Conservation (phyloP, 2,113 vertebrate species). For the Scartelaos histophorus region DNA sequence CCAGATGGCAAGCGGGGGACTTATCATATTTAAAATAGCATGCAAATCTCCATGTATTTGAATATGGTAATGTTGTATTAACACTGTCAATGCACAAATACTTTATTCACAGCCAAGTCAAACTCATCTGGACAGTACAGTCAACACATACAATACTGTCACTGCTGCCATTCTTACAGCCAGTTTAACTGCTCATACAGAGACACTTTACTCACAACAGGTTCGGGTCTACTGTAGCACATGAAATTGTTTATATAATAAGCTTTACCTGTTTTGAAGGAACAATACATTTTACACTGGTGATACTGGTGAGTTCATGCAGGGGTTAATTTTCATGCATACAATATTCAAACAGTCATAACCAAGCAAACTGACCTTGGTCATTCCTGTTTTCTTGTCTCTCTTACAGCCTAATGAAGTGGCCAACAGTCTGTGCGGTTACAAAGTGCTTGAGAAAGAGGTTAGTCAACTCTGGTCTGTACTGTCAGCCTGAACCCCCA, state of each 20-base stretch:
- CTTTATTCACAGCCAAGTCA: background rate
- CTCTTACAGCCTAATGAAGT: slow-evolving; percentile 72
- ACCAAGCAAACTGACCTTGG: background rate
- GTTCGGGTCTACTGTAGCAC: no score
- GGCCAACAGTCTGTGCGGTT: slow-evolving; percentile 78
- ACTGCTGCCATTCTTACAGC: background rate
- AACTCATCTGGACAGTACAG: background rate
- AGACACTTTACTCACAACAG: no score
- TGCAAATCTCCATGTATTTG: background rate
- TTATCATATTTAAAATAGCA: background rate
- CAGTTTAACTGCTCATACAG: no score
- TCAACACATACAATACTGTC: background rate
- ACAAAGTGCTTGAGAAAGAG: slow-evolving; percentile 49
- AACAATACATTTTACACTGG: background rate
- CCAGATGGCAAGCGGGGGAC: slow-evolving; percentile 7
- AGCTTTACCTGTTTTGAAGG: no score
- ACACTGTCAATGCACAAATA: background rate
- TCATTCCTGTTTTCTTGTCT: slow-evolving; percentile 11
- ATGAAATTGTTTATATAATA: no score
- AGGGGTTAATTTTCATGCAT: background rate
- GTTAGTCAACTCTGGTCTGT: slow-evolving; percentile 50
- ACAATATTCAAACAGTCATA: background rate
- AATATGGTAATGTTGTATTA: background rate
- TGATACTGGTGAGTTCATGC: background rate
- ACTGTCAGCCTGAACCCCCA: background rate